Conservation (phyloP, 2,888 invertebrate species). For the Callyntrura sp. region DNA sequence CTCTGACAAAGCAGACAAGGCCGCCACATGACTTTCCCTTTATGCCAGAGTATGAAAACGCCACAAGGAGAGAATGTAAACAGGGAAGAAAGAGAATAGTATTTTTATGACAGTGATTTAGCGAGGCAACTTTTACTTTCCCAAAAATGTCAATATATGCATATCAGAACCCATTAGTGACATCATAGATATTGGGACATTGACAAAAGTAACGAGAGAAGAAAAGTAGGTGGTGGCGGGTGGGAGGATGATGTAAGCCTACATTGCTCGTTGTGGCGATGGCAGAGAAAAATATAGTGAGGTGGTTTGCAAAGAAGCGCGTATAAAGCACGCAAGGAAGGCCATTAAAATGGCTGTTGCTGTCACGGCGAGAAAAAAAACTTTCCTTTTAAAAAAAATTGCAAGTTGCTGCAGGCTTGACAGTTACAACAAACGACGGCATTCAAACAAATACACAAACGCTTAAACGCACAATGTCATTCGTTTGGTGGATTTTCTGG, state of each 20-base stretch:
- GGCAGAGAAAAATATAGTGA: slow-evolving; percentile 42
- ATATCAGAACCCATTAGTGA: background rate
- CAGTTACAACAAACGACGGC: slow-evolving; percentile 11
- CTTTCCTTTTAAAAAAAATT: slow-evolving; percentile 71
- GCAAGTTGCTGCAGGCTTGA: slow-evolving; percentile 51
- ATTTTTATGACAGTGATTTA: slow-evolving; percentile 49
- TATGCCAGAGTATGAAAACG: background rate
- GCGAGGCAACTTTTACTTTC: slow-evolving; percentile 59
- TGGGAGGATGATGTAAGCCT: background rate
- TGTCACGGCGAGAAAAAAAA: slow-evolving; percentile 58
- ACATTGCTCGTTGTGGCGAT: background rate
- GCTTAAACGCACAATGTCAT: background rate
- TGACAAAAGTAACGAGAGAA: background rate
- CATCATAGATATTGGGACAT: background rate
- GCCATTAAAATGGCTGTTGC: slow-evolving; percentile 9
- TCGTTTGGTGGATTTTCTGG: slow-evolving; percentile 22
- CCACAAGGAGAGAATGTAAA: background rate
- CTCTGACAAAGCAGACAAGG: slow-evolving; percentile 1
- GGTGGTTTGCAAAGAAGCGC: slow-evolving; percentile 39
- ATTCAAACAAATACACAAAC: too few species aligned
- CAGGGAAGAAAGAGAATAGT: slow-evolving; percentile 1
- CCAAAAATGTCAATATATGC: slow-evolving; percentile 45
- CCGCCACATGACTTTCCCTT: slow-evolving; percentile 62
- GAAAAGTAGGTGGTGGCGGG: background rate
- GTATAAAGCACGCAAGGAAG: background rate